A percentile compares a stretch with the other conserved stretches of the same genome.
Conservation (phyloP, 2,797 vertebrate species). For the Melanotaenia maccullochi region DNA sequence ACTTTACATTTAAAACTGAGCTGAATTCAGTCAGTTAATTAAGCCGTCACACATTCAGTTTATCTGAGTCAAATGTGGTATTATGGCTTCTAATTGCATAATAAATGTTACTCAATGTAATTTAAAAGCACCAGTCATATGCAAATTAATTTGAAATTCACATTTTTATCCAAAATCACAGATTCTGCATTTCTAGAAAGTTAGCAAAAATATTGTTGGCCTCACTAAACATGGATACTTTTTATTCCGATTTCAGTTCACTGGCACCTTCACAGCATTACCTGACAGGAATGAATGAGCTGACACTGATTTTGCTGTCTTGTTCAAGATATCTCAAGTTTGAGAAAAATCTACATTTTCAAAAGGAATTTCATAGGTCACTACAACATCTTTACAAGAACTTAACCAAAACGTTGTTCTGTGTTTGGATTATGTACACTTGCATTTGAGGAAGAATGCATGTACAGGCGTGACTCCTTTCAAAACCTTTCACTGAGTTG, state of each 20-base stretch:
- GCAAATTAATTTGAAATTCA: conserved; percentile 3
- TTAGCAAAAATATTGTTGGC: background rate
- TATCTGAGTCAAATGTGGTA: conserved; percentile 13
- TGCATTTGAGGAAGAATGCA: conserved; percentile 15
- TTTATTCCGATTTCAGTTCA: background rate
- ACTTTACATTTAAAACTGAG: conserved; percentile 48
- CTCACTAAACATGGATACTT: background rate
- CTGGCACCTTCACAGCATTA: background rate
- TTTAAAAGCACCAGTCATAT: conserved; percentile 2
- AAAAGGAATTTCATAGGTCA: background rate
- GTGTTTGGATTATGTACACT: background rate
- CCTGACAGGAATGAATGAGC: background rate
- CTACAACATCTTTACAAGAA: background rate
- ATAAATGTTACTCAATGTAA: conserved; percentile 15
- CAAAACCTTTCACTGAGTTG: conserved; percentile 42
- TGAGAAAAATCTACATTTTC: too few relatives aligned
- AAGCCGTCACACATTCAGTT: conserved; percentile 39
- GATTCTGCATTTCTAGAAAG: background rate
- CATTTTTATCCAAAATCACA: background rate
- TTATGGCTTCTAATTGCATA: background rate
- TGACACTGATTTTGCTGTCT: background rate
- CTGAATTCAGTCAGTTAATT: conserved; percentile 36
- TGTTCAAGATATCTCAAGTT: background rate
- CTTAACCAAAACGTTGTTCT: background rate
- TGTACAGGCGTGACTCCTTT: conserved; percentile 42